phyloP scores from a whole-genome alignment of 2,888 invertebrate genomes.

The Netelia melanura region DNA sequence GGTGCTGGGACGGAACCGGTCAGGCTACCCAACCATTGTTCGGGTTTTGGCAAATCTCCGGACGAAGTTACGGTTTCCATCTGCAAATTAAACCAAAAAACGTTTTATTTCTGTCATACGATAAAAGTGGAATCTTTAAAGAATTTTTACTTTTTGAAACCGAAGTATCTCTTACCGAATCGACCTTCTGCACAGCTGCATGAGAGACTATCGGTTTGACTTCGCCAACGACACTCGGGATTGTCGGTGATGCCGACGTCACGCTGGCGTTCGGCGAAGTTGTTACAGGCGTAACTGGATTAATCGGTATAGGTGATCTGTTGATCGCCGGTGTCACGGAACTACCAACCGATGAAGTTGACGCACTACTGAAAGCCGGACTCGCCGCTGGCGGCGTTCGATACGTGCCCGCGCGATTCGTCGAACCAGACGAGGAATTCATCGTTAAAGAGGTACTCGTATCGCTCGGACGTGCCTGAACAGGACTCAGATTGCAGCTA shows the following conservation, averaged over 20 bases:
- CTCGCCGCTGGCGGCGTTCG: conserved; percentile 78
- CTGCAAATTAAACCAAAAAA: conserved; percentile 70
- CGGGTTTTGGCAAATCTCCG: conserved; percentile 89
- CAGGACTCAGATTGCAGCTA: conserved; percentile 66
- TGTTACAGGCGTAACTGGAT: conserved; percentile 73
- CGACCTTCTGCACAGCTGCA: conserved; percentile 44
- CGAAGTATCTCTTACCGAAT: conserved; percentile 40
- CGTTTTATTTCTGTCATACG: not conserved
- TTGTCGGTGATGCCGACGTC: conserved; percentile 76
- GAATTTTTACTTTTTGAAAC: not conserved
- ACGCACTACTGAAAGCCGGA: conserved; percentile 82
- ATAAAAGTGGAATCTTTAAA: too few relatives aligned
- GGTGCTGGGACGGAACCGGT: conserved; percentile 86
- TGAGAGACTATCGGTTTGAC: conserved; percentile 48
- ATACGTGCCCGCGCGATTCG: conserved; percentile 72
- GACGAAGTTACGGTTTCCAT: conserved; percentile 84
- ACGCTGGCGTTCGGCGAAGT: conserved; percentile 76
- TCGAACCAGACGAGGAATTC: conserved; percentile 14
- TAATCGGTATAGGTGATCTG: conserved; percentile 78
- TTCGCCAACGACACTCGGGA: conserved; percentile 70
- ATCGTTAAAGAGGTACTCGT: conserved; percentile 37
- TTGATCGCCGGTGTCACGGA: conserved; percentile 74
- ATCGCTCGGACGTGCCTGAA: conserved; percentile 43
- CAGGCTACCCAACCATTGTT: conserved; percentile 93
- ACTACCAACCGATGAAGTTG: conserved; percentile 80